phyloP scores from a whole-genome alignment of 1,140 invertebrate species.

The Anoplolepis gracilipes region DNA sequence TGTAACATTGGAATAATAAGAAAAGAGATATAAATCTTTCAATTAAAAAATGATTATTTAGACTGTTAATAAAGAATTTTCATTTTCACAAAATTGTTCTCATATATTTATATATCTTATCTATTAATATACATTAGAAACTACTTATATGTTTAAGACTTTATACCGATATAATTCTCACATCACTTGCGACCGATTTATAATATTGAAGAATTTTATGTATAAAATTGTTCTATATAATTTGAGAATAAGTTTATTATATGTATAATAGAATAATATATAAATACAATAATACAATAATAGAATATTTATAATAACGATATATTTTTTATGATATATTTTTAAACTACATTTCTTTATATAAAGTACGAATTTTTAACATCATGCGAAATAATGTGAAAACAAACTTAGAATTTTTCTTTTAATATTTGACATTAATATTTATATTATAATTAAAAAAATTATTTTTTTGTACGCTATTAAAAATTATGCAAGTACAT shows the following conservation, averaged over 20 bases:
- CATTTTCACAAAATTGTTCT: neutral
- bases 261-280: too few relatives aligned
- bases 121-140: neutral
- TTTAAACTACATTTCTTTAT: neutral
- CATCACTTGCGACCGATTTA: neutral
- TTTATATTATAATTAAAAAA: neutral
- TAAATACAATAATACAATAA: too few relatives aligned
- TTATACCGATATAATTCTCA: neutral
- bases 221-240: neutral
- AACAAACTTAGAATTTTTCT: neutral
- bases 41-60: neutral
- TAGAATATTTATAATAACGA: too few relatives aligned
- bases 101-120: neutral
- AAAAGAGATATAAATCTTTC: neutral
- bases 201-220: neutral
- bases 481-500: neutral
- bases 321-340: neutral
- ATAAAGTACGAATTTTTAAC: neutral
- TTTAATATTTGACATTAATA: neutral
- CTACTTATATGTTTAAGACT: neutral
- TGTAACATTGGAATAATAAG: neutral
- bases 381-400: conserved; percentile 18
- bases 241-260: neutral
- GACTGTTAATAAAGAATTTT: neutral
- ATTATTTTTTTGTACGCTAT: neutral